Percentiles rank a stretch among this genome's conserved stretches.
Conservation (phyloP, 2,797 vertebrate species). For the Artibeus lituratus region DNA sequence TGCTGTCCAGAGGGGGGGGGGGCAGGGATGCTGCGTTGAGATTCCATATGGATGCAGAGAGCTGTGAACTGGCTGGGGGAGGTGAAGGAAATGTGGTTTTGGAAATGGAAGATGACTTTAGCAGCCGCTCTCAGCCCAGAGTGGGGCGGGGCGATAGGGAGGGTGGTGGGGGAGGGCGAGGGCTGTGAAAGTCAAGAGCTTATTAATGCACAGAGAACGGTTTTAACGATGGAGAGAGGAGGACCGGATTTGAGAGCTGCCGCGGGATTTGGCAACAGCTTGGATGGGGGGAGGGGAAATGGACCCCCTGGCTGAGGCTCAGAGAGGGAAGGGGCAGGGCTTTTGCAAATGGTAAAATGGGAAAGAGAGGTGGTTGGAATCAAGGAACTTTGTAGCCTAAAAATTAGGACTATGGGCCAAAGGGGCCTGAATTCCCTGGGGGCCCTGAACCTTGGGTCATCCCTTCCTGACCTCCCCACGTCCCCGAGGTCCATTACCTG, state of each 20-base stretch:
- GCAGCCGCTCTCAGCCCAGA: constrained; percentile 32
- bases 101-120: constrained; percentile 66
- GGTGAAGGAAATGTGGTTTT: constrained; percentile 64
- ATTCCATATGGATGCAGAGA: constrained; percentile 67
- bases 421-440: background rate
- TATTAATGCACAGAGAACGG: constrained; percentile 70
- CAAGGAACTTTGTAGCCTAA: background rate
- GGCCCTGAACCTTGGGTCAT: background rate
- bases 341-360: background rate
- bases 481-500: background rate
- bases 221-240: constrained; percentile 45
- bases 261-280: constrained; percentile 33
- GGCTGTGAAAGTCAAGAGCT: constrained; percentile 69
- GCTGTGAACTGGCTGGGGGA: constrained; percentile 22
- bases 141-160: background rate
- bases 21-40: background rate
- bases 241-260: constrained; percentile 40
- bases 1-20: background rate
- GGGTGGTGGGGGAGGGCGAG: background rate
- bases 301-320: constrained; percentile 5
- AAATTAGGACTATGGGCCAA: background rate
- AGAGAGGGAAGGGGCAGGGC: background rate
- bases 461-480: background rate
- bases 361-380: background rate
- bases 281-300: background rate